Conservation (phyloP, 2,113 vertebrate species). For the Brachirus orientalis region DNA sequence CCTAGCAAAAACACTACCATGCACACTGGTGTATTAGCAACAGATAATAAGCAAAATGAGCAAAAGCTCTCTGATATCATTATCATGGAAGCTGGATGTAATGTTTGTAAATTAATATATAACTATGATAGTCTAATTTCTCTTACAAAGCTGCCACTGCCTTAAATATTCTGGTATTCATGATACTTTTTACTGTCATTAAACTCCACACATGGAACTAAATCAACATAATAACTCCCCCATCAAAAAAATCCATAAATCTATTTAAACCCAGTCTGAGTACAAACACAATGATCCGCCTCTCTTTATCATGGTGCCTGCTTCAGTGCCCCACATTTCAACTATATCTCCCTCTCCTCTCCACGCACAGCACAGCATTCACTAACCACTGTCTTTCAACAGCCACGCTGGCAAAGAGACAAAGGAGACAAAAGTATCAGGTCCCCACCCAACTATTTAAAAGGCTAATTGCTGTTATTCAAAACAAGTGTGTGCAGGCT, state of each 20-base stretch:
- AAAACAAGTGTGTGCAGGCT: slow-evolving; percentile 1
- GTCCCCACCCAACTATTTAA: slow-evolving; percentile 30
- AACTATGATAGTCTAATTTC: too few relatives aligned
- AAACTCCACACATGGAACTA: slow-evolving; percentile 1
- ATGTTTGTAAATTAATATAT: too few relatives aligned
- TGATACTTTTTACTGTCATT: slow-evolving; percentile 1
- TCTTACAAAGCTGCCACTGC: too few relatives aligned
- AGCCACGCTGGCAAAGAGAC: slow-evolving; percentile 1
- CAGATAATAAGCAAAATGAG: too few relatives aligned
- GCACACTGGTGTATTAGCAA: too few relatives aligned
- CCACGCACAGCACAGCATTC: background rate
- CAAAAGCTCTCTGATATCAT: too few relatives aligned
- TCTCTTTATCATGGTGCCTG: slow-evolving; percentile 6
- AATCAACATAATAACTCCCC: background rate
- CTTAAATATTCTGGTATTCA: slow-evolving; percentile 1
- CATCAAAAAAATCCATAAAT: background rate
- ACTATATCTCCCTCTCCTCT: background rate
- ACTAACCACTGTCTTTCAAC: slow-evolving; percentile 17
- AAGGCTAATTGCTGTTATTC: slow-evolving; percentile 28
- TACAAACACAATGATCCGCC: slow-evolving; percentile 6
- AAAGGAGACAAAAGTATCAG: slow-evolving; percentile 18
- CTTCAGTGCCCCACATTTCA: slow-evolving; percentile 2
- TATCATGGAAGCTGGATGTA: too few relatives aligned
- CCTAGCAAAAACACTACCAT: too few relatives aligned
- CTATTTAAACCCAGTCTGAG: background rate